phyloP scores from a whole-genome alignment of 64 coral and sea anemone species.

The Stichodactyla helianthus region DNA sequence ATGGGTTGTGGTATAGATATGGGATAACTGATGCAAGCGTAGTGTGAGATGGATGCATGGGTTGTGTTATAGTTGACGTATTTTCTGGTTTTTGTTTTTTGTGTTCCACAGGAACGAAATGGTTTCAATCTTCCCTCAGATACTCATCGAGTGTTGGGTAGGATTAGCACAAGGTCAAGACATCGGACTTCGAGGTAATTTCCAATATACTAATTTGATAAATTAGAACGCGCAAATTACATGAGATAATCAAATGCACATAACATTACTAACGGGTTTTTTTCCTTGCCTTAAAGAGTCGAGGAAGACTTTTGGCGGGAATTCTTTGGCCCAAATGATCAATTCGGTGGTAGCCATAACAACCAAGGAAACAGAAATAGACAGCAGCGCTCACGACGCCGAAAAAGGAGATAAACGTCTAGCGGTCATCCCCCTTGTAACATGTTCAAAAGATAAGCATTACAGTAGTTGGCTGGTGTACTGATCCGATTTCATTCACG shows the following conservation, averaged over 20 bases:
- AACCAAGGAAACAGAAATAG: neutral
- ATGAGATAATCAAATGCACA: too few relatives aligned
- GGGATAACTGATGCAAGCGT: too few relatives aligned
- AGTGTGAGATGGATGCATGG: too few relatives aligned
- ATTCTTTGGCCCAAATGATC: constrained; percentile 20
- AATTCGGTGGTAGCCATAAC: neutral
- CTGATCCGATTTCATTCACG: neutral
- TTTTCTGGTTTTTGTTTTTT: neutral
- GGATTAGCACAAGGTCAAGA: neutral
- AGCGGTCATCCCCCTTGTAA: neutral
- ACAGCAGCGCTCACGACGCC: neutral
- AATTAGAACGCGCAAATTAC: too few relatives aligned
- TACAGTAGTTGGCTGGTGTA: neutral
- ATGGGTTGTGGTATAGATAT: too few relatives aligned
- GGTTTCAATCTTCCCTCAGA: constrained; percentile 4
- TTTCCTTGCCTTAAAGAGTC: constrained; percentile 9
- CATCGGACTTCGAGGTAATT: neutral
- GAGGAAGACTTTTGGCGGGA: constrained; percentile 41
- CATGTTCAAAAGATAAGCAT: neutral
- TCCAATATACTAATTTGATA: neutral
- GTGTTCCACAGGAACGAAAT: neutral
- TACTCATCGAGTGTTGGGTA: neutral
- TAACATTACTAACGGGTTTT: neutral
- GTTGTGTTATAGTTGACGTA: too few relatives aligned
- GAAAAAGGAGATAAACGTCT: neutral